phyloP scores from a whole-genome alignment of 1,140 invertebrate species.

The Nylanderia fulva region DNA sequence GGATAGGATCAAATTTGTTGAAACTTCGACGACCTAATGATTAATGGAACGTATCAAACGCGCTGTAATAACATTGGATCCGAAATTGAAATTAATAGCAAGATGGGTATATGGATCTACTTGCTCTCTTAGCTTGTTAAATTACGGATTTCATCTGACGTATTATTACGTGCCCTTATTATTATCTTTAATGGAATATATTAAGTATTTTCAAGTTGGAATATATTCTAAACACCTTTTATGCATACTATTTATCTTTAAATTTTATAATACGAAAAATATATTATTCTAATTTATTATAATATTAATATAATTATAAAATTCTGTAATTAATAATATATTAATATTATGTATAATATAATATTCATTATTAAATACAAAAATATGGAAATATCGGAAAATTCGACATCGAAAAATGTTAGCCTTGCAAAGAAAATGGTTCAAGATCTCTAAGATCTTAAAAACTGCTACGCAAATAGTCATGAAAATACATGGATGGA shows the following conservation, averaged over 20 bases:
- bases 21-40: slow-evolving; percentile 23
- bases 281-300: no score
- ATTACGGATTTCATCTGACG: background rate
- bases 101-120: background rate
- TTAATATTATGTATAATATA: no score
- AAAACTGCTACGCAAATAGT: background rate
- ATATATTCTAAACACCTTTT: no score
- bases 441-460: background rate
- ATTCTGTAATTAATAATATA: no score
- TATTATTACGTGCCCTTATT: background rate
- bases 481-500: background rate
- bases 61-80: slow-evolving; percentile 6
- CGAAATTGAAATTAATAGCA: background rate
- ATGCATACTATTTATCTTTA: no score
- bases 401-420: no score
- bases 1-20: slow-evolving; percentile 15
- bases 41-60: slow-evolving; percentile 37
- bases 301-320: no score
- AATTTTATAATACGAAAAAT: no score
- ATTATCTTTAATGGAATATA: slow-evolving; percentile 6
- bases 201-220: background rate
- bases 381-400: no score
- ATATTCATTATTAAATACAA: no score
- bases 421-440: no score
- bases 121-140: background rate